Conservation (phyloP, 1,140 invertebrate species). For the Oscheius sp. region DNA sequence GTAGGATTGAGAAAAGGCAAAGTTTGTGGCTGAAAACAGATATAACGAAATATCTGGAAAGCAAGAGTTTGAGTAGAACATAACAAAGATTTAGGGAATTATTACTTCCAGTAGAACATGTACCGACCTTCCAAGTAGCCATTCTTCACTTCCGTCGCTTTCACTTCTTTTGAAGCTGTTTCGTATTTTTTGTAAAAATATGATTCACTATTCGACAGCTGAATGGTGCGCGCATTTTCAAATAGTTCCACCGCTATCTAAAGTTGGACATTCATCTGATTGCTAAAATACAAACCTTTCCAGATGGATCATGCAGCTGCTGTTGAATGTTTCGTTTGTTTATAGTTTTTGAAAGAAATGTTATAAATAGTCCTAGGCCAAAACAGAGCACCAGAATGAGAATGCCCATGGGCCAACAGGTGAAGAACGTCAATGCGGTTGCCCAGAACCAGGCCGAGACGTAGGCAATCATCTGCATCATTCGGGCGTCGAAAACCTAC, state of each 20-base stretch:
- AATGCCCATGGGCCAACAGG: not conserved
- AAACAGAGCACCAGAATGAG: not conserved
- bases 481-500: slow-evolving; percentile 66
- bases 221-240: slow-evolving; percentile 36
- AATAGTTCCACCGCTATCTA: slow-evolving; percentile 33
- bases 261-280: not conserved
- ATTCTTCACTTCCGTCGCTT: not conserved
- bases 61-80: no score
- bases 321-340: not conserved
- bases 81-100: no score
- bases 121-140: not conserved
- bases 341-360: not conserved
- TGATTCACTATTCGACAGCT: slow-evolving; percentile 26
- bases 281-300: not conserved
- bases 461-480: slow-evolving; percentile 60
- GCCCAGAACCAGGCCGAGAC: slow-evolving; percentile 59
- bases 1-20: slow-evolving; percentile 56
- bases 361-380: not conserved
- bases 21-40: slow-evolving; percentile 28
- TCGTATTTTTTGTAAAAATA: slow-evolving; percentile 24
- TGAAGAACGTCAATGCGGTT: slow-evolving; percentile 46
- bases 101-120: no score
- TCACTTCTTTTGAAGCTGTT: not conserved
- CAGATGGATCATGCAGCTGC: not conserved
- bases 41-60: no score